Evolutionary conservation across 1,140 invertebrate genomes (phyloP).

Genomic region (Drosophila santomea): DNA sequence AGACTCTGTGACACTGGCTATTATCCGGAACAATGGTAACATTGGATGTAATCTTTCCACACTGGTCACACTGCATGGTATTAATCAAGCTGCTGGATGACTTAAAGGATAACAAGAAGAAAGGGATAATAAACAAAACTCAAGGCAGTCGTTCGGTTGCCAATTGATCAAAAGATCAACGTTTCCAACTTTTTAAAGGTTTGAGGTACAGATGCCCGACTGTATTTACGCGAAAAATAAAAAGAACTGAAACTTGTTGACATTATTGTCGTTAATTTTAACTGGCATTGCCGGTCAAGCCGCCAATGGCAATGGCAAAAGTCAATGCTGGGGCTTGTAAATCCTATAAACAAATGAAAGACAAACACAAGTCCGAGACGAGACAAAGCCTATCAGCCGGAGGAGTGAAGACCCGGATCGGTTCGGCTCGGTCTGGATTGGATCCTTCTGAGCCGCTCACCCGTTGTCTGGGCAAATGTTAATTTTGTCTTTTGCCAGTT

Average conservation of each 20-base stretch:
- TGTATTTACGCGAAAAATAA: slow-evolving; percentile 4
- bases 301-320: slow-evolving; percentile 30
- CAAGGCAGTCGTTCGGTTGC: no score
- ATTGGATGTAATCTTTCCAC: not conserved
- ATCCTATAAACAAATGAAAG: slow-evolving; percentile 73
- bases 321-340: slow-evolving; percentile 47
- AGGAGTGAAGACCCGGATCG: slow-evolving; percentile 10
- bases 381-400: slow-evolving; percentile 47
- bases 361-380: slow-evolving; percentile 31
- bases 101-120: not conserved
- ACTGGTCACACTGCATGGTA: not conserved
- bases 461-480: slow-evolving; percentile 64
- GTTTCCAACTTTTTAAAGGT: not conserved
- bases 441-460: slow-evolving; percentile 15
- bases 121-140: not conserved
- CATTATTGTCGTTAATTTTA: slow-evolving; percentile 80
- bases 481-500: slow-evolving; percentile 81
- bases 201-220: slow-evolving; percentile 1
- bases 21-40: not conserved
- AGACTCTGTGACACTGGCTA: no score
- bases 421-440: not conserved
- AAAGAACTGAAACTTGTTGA: slow-evolving; percentile 59
- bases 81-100: no score
- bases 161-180: no score
- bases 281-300: slow-evolving; percentile 44